phyloP scores from a whole-genome alignment of 2,888 invertebrate genomes.

The Dugesia japonica region DNA sequence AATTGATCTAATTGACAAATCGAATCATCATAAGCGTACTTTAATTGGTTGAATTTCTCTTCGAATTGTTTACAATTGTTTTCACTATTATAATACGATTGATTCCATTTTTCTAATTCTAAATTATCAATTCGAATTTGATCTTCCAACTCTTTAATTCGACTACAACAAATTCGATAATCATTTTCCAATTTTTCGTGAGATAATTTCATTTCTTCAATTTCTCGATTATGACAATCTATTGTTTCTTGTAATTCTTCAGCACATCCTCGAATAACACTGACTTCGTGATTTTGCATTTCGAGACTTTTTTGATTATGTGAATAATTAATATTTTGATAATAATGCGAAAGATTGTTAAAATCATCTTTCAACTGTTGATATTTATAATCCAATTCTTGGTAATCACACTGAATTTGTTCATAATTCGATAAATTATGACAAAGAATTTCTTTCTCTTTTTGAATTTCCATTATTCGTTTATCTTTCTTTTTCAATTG shows the following conservation, averaged over 20 bases:
- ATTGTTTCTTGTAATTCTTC: slow-evolving; percentile 1
- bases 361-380: slow-evolving; percentile 8
- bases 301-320: neutral
- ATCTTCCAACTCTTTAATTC: neutral
- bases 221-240: neutral
- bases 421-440: neutral
- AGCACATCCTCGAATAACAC: neutral
- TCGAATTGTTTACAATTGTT: neutral
- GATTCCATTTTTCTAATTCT: slow-evolving; percentile 6
- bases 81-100: neutral
- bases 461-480: neutral
- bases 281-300: neutral
- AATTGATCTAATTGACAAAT: neutral
- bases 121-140: neutral
- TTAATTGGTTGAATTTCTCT: neutral
- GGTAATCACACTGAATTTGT: slow-evolving; percentile 2
- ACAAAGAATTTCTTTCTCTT: neutral
- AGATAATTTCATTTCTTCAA: neutral
- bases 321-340: neutral
- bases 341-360: neutral
- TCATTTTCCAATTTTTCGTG: neutral
- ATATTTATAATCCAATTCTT: neutral
- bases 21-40: neutral
- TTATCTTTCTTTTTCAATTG: neutral
- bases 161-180: neutral